These are phyloP conservation scores for Sebastes reedi DNA, from an alignment of 2,797 vertebrate genomes.

Conservation along the genomic window DNA sequence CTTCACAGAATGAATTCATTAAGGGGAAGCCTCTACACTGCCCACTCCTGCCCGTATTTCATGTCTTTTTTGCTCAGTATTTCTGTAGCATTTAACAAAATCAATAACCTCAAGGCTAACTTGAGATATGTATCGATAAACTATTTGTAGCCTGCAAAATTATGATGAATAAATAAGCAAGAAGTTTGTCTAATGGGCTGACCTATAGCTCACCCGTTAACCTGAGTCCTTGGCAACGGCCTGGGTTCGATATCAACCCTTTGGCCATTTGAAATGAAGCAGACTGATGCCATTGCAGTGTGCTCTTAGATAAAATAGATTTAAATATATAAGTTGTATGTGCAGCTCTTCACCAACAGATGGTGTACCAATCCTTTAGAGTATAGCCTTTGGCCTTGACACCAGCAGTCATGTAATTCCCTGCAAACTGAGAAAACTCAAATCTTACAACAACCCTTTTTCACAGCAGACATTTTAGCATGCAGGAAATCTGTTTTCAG, in stretches of 20 bases:
- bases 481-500: too few relatives aligned
- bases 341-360: slow-evolving; percentile 50
- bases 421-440: background rate
- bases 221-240: too few relatives aligned
- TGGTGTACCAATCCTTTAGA: slow-evolving; percentile 22
- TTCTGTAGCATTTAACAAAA: background rate
- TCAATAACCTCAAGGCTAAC: background rate
- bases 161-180: background rate
- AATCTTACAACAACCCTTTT: background rate
- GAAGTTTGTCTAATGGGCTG: too few relatives aligned
- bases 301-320: background rate
- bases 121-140: background rate
- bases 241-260: too few relatives aligned
- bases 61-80: background rate
- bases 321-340: background rate
- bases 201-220: too few relatives aligned
- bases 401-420: background rate
- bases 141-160: background rate
- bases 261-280: background rate
- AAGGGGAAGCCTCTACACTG: too few relatives aligned
- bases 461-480: background rate
- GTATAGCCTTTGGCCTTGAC: background rate
- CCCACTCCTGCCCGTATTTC: background rate
- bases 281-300: background rate
- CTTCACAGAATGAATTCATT: background rate